phyloP scores from a whole-genome alignment of 2,797 vertebrate genomes.

The Champsocephalus gunnari region DNA sequence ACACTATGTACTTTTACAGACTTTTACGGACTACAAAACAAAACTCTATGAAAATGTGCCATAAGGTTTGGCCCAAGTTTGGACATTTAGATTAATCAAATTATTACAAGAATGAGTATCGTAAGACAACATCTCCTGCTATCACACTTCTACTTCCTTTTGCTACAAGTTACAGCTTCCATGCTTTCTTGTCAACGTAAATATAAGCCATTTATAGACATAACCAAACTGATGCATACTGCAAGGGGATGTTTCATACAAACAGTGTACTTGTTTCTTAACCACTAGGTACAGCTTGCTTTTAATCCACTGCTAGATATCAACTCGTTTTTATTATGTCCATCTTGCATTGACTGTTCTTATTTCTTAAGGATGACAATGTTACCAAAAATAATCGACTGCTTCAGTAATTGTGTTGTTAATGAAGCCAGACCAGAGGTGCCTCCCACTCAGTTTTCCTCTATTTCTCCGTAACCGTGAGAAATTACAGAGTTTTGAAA shows the following conservation, averaged over 20 bases:
- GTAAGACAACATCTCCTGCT: neutral
- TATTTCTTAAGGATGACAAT: constrained; percentile 38
- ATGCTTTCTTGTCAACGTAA: neutral
- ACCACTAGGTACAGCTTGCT: neutral
- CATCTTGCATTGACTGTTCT: neutral
- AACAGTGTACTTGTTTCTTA: neutral
- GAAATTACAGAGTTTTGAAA: constrained; percentile 59
- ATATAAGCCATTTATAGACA: neutral
- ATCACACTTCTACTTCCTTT: neutral
- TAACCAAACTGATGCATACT: neutral
- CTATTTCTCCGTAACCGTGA: constrained; percentile 50
- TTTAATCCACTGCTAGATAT: neutral
- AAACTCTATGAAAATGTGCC: too few species aligned
- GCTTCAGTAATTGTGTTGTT: constrained; percentile 60
- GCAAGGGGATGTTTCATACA: neutral
- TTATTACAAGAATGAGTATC: neutral
- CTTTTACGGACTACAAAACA: too few species aligned
- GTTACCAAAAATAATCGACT: constrained; percentile 49
- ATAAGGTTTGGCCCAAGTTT: neutral
- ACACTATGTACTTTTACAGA: too few species aligned
- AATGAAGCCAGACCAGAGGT: constrained; percentile 50
- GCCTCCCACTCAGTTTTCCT: constrained; percentile 42
- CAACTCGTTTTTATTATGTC: neutral
- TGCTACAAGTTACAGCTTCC: neutral
- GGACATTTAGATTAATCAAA: neutral